These are phyloP conservation scores for Oligia fasciuncula DNA, from an alignment of 2,888 invertebrate genomes.

Conservation along the genomic window DNA sequence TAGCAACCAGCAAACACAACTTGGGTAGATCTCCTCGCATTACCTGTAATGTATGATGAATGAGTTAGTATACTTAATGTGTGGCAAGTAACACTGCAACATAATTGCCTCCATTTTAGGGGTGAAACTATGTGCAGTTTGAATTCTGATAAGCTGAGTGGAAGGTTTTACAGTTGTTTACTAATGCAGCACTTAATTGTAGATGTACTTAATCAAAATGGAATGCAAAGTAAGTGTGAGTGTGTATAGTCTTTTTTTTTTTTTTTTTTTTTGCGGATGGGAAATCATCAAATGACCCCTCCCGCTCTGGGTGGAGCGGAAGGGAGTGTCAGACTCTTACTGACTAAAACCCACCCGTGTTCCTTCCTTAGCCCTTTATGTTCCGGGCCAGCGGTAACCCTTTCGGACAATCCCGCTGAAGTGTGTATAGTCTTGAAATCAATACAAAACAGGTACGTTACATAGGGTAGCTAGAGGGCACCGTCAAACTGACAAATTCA, in stretches of 20 bases:
- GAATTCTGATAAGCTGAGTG: conserved; percentile 15
- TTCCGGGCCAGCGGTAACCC: too few species aligned
- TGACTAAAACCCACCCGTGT: too few species aligned
- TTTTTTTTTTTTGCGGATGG: too few species aligned
- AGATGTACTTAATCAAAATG: not conserved
- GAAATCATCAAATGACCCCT: too few species aligned
- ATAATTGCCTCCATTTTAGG: conserved; percentile 29
- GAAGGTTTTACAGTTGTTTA: conserved; percentile 21
- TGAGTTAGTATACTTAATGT: not conserved
- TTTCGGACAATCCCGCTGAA: too few species aligned
- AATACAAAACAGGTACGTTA: not conserved
- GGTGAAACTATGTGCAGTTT: conserved; percentile 30
- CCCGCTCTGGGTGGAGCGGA: too few species aligned
- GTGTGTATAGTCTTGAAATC: conserved; percentile 15
- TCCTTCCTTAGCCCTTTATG: too few species aligned
- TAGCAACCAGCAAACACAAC: conserved; percentile 84
- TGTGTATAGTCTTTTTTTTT: conserved; percentile 5
- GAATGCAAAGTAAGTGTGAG: conserved; percentile 22
- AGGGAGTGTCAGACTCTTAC: too few species aligned
- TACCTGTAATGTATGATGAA: conserved; percentile 76
- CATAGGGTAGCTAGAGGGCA: not conserved
- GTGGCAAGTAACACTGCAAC: conserved; percentile 8
- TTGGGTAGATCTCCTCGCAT: conserved; percentile 85
- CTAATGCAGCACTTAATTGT: conserved; percentile 17
- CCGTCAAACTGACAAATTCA: not conserved